These are phyloP conservation scores for Semicossyphus pulcher DNA, from an alignment of 2,113 vertebrate genomes.

Conservation along the genomic window DNA sequence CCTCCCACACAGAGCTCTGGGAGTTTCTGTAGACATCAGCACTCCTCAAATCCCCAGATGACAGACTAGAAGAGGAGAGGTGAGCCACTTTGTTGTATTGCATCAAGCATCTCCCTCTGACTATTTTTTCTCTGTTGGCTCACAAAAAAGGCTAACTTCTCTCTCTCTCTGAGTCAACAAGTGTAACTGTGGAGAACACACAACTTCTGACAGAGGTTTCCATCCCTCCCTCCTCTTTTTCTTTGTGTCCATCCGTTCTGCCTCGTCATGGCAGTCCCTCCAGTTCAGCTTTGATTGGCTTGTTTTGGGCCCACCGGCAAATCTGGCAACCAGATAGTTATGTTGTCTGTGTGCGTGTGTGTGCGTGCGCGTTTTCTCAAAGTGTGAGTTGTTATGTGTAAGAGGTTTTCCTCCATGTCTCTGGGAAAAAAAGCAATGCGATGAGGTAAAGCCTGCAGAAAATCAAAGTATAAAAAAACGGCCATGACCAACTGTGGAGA, in stretches of 20 bases:
- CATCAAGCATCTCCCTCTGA: slow-evolving; percentile 24
- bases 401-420: slow-evolving; percentile 55
- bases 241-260: slow-evolving; percentile 63
- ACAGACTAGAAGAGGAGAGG: slow-evolving; percentile 32
- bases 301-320: slow-evolving; percentile 59
- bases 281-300: slow-evolving; percentile 56
- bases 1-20: slow-evolving; percentile 30
- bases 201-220: slow-evolving; percentile 44
- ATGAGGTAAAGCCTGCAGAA: slow-evolving; percentile 68
- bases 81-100: slow-evolving; percentile 43
- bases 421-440: slow-evolving; percentile 55
- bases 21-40: slow-evolving; percentile 36
- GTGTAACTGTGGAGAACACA: slow-evolving; percentile 37
- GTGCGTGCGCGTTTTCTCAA: slow-evolving; percentile 19
- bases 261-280: slow-evolving; percentile 60
- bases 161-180: slow-evolving; percentile 32
- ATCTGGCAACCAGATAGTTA: slow-evolving; percentile 57
- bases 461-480: slow-evolving; percentile 72
- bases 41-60: slow-evolving; percentile 31
- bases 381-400: slow-evolving; percentile 43
- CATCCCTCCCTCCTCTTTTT: slow-evolving; percentile 25
- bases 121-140: slow-evolving; percentile 22
- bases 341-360: slow-evolving; percentile 16
- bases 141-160: slow-evolving; percentile 17
- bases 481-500: slow-evolving; percentile 54